These are phyloP conservation scores for Nomada flava DNA, from an alignment of 2,888 invertebrate genomes.

Conservation along the genomic window DNA sequence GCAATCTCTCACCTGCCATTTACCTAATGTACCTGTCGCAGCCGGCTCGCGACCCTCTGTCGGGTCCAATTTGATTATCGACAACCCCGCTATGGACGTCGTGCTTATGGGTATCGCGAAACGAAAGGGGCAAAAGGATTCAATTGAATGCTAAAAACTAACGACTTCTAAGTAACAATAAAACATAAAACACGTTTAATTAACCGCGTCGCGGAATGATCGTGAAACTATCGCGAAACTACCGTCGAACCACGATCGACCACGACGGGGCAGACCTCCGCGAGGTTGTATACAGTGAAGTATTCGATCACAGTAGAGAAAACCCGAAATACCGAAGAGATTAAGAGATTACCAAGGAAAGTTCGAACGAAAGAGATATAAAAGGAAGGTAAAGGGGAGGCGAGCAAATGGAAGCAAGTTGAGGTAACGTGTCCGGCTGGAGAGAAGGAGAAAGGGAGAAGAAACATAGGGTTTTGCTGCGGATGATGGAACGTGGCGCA, in stretches of 20 bases:
- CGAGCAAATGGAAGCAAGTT: constrained; percentile 47
- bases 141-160: constrained; percentile 4
- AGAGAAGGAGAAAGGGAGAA: constrained; percentile 26
- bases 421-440: constrained; percentile 15
- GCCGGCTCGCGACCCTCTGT: constrained; percentile 5
- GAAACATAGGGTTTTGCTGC: constrained; percentile 36
- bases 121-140: constrained; percentile 20
- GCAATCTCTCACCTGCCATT: constrained; percentile 56
- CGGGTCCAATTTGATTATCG: constrained; percentile 63
- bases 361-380: constrained; percentile 56
- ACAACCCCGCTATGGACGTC: constrained; percentile 35
- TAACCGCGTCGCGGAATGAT: no score
- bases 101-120: constrained; percentile 28
- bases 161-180: no score
- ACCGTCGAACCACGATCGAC: no score
- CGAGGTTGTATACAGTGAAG: background rate
- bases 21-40: background rate
- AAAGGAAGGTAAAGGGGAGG: constrained; percentile 8
- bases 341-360: constrained; percentile 67
- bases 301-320: constrained; percentile 6
- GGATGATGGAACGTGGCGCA: constrained; percentile 68
- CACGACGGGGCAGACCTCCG: no score
- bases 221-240: no score
- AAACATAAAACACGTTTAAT: no score
- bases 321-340: constrained; percentile 51